Evolutionary conservation across 2,113 vertebrate species (phyloP).

Genomic region (Jacana jacana): DNA sequence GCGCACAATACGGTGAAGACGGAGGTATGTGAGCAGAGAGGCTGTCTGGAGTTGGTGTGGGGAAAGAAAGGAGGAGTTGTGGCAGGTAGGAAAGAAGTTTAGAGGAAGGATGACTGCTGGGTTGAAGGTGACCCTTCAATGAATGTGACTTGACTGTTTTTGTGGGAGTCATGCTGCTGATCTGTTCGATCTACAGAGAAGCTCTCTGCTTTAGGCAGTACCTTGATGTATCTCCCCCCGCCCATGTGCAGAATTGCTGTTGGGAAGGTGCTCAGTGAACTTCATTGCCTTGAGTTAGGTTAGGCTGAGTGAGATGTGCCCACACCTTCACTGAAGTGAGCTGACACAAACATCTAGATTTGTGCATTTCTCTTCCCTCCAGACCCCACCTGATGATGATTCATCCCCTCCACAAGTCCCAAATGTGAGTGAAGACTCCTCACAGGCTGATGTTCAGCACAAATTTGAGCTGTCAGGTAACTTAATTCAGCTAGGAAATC

Average conservation of each 20-base stretch:
- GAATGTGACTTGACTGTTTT: conserved; percentile 37
- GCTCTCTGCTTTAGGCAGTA: conserved; percentile 1
- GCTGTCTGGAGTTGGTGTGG: conserved; percentile 38
- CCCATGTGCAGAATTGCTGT: not conserved
- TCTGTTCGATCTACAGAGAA: conserved; percentile 6
- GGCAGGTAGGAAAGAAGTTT: conserved; percentile 27
- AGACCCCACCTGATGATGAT: conserved; percentile 78
- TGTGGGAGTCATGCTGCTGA: conserved; percentile 23
- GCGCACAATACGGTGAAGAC: conserved; percentile 70
- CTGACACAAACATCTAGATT: conserved; percentile 61
- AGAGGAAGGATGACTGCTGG: conserved; percentile 39
- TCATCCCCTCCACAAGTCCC: conserved; percentile 79
- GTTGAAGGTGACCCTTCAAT: conserved; percentile 27
- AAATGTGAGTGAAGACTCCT: conserved; percentile 79
- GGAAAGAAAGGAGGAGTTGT: conserved; percentile 29
- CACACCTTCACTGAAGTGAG: conserved; percentile 59
- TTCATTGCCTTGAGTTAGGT: conserved; percentile 25
- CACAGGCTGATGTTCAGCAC: conserved; percentile 79
- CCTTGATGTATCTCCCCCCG: not conserved
- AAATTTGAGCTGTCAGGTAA: conserved; percentile 84
- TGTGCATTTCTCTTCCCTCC: conserved; percentile 69
- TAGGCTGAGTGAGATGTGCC: conserved; percentile 48
- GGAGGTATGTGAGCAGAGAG: conserved; percentile 72
- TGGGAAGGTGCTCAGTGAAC: conserved; percentile 35
- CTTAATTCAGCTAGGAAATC: conserved; percentile 59